Evolutionary conservation across 2,888 invertebrate species (phyloP), one percentile per base, ranked within the genome.

Genomic region (Lycaena phlaeas): DNA sequence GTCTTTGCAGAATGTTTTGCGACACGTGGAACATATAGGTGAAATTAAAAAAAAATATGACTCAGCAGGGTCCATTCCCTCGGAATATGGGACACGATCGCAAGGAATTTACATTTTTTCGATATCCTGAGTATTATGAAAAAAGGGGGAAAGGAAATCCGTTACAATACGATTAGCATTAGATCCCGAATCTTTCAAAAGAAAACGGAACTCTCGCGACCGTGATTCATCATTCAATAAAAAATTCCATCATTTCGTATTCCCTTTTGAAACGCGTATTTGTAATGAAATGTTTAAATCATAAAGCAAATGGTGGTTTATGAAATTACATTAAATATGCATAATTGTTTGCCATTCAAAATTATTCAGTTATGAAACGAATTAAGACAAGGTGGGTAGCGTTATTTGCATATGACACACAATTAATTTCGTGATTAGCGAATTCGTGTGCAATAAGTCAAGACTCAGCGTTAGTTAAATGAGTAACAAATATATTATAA

Each of bases 101-200:
- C 58, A 53, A 37, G 57, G 51, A 56, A 74, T 74, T 72, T 71
- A 61, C 67, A 68, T 71, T 63, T 61, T 52, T 56, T 53, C 64
- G 59, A 68, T 68, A 68, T 61, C 54, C 34, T 11, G 31, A 26
- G 10, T 15, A 11, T 26, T 17, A 27, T 34, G 31, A 40, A 40
- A 40, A 34, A 34, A 9, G 34, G 18, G 34, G 12, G 11, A 15
- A 10, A 9, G 59, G 57, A 56, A 57, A 58, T 47, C 62, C 61
- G 61, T 62, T 59, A 62, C 57, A 61, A 63, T 56, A 52, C 59
- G 61, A 68, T 71, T 65, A 65, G 57, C 62, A 59, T 63, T 60
- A 58, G 18, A 34, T 34, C 18, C 22, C n/a, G n/a, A n/a, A 18
- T 10, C 22, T 12, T 18, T 11, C 12, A 12, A 14, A 10, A 14